These are phyloP conservation scores for Hippocampus kuda DNA, from an alignment of 2,797 vertebrate genomes.

Conservation along the genomic window DNA sequence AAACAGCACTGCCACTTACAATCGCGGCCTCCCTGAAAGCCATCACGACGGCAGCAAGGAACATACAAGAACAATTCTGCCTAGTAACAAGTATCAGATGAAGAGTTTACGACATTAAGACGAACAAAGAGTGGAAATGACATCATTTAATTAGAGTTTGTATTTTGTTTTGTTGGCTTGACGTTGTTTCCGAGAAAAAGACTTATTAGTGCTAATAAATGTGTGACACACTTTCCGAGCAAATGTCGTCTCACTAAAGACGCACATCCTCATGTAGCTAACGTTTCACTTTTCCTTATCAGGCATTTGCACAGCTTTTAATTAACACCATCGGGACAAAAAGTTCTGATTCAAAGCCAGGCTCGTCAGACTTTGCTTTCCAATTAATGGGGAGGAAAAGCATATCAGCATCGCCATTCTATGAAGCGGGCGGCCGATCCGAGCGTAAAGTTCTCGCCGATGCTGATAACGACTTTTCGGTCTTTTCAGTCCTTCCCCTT, in stretches of 20 bases:
- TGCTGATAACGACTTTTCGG: constrained; percentile 17
- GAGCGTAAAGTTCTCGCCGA: constrained; percentile 15
- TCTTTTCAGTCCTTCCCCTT: constrained; percentile 16
- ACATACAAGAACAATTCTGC: constrained; percentile 5
- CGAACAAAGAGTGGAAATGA: not conserved
- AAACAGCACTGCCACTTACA: constrained; percentile 31
- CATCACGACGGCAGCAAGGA: constrained; percentile 22
- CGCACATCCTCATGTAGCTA: constrained; percentile 16
- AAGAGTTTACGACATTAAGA: not conserved
- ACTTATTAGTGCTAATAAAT: not conserved
- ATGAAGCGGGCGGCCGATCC: constrained; percentile 34
- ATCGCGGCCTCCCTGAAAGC: constrained; percentile 20
- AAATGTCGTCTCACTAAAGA: constrained; percentile 20
- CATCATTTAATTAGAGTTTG: not conserved
- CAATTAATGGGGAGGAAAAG: constrained; percentile 50
- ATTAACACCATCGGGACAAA: constrained; percentile 48
- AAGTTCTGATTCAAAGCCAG: constrained; percentile 43
- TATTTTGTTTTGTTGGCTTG: not conserved
- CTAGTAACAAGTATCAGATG: not conserved
- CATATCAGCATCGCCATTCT: constrained; percentile 52
- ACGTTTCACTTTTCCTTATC: constrained; percentile 48
- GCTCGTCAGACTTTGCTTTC: constrained; percentile 36
- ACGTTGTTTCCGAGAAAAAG: not conserved
- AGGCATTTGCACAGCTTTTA: constrained; percentile 43
- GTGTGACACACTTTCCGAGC: constrained; percentile 7